Evolutionary conservation across 2,888 invertebrate species (phyloP).

Genomic region (Zaprionus lineosus): DNA sequence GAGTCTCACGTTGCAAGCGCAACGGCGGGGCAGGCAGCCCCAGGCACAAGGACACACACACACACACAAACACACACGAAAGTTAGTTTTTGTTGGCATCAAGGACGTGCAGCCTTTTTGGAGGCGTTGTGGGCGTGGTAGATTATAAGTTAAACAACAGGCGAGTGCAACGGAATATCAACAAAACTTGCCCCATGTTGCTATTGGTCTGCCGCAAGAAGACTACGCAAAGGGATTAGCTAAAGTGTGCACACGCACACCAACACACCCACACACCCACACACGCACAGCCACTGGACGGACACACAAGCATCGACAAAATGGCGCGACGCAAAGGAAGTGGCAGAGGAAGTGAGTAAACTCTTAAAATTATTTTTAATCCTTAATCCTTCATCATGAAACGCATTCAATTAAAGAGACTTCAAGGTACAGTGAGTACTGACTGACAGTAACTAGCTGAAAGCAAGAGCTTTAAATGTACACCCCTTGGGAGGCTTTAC

Average conservation of each 20-base stretch:
- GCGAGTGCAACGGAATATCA: conserved; percentile 35
- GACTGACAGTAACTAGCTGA: no score
- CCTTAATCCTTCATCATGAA: no score
- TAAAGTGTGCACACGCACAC: conserved; percentile 23
- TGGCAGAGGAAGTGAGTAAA: conserved; percentile 79
- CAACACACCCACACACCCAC: neutral
- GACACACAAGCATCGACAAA: neutral
- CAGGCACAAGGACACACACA: conserved; percentile 6
- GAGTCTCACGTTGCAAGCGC: conserved; percentile 14
- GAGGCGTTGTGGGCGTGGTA: conserved; percentile 48
- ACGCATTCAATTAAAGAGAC: no score
- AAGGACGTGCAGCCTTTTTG: no score
- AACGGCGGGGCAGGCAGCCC: neutral
- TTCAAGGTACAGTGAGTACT: neutral
- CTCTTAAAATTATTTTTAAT: no score
- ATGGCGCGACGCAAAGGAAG: conserved; percentile 80
- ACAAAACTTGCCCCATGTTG: conserved; percentile 26
- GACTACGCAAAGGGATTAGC: conserved; percentile 12
- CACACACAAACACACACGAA: conserved; percentile 6
- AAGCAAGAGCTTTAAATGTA: no score
- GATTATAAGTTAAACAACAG: conserved; percentile 52
- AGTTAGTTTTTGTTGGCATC: no score
- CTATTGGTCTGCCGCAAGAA: conserved; percentile 19
- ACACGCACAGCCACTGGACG: no score
- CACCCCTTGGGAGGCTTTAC: no score